These are phyloP conservation scores for Balearica regulorum DNA, from an alignment of 2,797 vertebrate genomes.

Conservation along the genomic window DNA sequence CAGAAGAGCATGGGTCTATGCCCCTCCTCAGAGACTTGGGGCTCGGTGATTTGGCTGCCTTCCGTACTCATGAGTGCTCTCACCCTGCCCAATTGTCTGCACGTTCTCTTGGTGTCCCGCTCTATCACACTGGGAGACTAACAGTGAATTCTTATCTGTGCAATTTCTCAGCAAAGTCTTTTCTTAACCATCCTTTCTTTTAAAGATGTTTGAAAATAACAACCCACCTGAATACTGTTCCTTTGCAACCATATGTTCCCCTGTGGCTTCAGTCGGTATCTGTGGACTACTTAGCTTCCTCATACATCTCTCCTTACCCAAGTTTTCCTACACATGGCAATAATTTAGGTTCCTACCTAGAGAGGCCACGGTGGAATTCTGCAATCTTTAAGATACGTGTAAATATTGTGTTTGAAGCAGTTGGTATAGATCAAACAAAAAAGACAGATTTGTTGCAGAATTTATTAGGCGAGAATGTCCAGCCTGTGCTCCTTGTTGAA, in stretches of 20 bases:
- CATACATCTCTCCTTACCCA: neutral
- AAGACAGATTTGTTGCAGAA: neutral
- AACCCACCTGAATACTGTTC: neutral
- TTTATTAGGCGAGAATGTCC: neutral
- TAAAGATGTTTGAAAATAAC: neutral
- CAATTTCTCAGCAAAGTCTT: neutral
- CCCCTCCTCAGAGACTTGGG: neutral
- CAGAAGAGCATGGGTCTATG: neutral
- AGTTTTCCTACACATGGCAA: neutral
- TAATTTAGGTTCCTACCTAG: neutral
- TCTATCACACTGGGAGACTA: neutral
- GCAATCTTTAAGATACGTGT: neutral
- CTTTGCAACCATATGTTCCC: neutral
- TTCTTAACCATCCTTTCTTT: neutral
- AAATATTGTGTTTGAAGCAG: neutral
- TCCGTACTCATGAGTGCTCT: neutral
- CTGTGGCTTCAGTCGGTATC: neutral
- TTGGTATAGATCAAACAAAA: neutral
- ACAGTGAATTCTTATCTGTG: neutral
- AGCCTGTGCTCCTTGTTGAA: neutral
- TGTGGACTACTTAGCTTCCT: neutral
- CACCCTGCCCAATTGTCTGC: neutral
- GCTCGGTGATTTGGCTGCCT: neutral
- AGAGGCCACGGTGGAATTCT: neutral
- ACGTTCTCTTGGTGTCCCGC: neutral